These are phyloP conservation scores for Drosophila lutescens DNA, from an alignment of 2,888 invertebrate genomes.

Conservation along the genomic window DNA sequence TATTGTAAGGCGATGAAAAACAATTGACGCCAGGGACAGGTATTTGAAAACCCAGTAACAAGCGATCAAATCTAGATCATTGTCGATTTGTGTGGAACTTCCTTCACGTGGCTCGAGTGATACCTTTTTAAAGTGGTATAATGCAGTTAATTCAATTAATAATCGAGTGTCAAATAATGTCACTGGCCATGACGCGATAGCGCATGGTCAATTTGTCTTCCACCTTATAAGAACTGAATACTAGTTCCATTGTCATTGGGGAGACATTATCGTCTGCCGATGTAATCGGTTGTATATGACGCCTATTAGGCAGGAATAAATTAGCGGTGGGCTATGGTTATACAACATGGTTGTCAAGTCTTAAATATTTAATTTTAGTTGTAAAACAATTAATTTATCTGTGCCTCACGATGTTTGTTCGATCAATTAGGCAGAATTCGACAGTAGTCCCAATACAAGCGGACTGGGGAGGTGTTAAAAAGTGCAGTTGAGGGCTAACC, in stretches of 20 bases:
- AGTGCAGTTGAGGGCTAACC: conserved; percentile 48
- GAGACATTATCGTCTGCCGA: conserved; percentile 11
- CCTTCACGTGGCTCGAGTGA: conserved; percentile 30
- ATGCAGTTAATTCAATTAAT: conserved; percentile 78
- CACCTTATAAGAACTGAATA: conserved; percentile 5
- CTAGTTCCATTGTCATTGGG: conserved; percentile 11
- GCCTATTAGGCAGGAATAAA: conserved; percentile 35
- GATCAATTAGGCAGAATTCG: conserved; percentile 62
- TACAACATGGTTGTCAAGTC: conserved; percentile 38
- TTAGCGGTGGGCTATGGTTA: conserved; percentile 45
- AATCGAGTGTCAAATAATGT: conserved; percentile 64
- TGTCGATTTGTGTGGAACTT: conserved; percentile 44
- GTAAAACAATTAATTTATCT: conserved; percentile 71
- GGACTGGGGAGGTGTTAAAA: conserved; percentile 59
- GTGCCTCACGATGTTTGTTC: conserved; percentile 52
- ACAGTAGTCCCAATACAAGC: conserved; percentile 34
- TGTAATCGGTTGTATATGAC: conserved; percentile 22
- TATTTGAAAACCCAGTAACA: conserved; percentile 34
- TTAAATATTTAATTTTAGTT: conserved; percentile 50
- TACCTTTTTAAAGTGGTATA: conserved; percentile 75
- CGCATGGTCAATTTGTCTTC: conserved; percentile 19
- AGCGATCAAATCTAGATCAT: conserved; percentile 71
- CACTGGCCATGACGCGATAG: conserved; percentile 30
- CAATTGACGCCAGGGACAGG: conserved; percentile 53
- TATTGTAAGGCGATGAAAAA: conserved; percentile 25